Evolutionary conservation across 1,140 invertebrate species (phyloP), one percentile per base, ranked within the genome.

Genomic region (Drosophila subpulchrella): DNA sequence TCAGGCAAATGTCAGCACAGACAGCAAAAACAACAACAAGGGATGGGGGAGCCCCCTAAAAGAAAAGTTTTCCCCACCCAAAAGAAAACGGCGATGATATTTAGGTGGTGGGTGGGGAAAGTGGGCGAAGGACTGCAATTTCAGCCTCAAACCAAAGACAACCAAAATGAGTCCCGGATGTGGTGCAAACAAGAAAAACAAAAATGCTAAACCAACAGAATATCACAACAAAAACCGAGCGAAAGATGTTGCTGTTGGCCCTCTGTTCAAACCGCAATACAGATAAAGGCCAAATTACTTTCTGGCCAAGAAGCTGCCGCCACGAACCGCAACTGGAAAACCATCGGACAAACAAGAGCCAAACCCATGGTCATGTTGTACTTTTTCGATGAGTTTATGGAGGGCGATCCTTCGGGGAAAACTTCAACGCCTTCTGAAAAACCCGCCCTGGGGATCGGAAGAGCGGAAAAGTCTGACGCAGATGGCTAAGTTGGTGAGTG

Each of bases 201-300:
- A 59, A 82, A 75, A 78, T 79, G 65, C 63, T 70, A 79, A 76
- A 68, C 83, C 73, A 78, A 70, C 75, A 86, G 46, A 67, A 82
- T 72, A 81, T 85, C 77, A 73, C 50, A 76, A 54, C 61, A 86
- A 44, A 44, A 50, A 44, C 47, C 27, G 53, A 34, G 71, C 38
- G 11, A 63, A 75, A 75, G 71, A 51, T 65, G 46, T 46, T 46
- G 62, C 24, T 62, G 61, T 17, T 66, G 27, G 62, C 46, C 47
- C 65, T 38, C 84, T 88, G 80, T 75, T 88, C 75, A 89, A 88
- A 80, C 84, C 84, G 84, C 84, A 84, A 80, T 80, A 88, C 80
- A 88, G 84, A 88, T 88, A 88, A 84, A 89, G 85, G 80, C 73
- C 84, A 88, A 88, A 84, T 89, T 89, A 89, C 84, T 84, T 88